phyloP scores from a whole-genome alignment of 2,113 vertebrate genomes.

The Athene noctua region DNA sequence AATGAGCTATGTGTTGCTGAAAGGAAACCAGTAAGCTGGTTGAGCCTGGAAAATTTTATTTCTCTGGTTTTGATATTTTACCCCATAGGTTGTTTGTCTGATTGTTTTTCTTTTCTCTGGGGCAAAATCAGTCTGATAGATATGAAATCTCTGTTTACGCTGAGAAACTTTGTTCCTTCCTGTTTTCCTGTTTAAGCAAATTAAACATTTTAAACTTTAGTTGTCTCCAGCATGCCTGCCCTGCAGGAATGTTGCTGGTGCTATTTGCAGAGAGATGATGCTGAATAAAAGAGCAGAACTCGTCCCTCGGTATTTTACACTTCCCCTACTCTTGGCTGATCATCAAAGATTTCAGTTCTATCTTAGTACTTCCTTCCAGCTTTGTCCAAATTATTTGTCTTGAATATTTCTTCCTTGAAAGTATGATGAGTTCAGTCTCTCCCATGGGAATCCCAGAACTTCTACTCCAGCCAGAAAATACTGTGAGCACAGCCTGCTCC shows the following conservation, averaged over 20 bases:
- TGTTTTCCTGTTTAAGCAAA: slow-evolving; percentile 18
- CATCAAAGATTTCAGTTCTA: slow-evolving; percentile 21
- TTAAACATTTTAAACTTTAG: neutral
- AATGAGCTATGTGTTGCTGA: neutral
- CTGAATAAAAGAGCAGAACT: slow-evolving; percentile 31
- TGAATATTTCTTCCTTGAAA: slow-evolving; percentile 4
- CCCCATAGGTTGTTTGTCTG: neutral
- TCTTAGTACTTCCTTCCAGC: neutral
- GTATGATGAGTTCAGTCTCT: neutral
- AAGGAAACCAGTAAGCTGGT: neutral
- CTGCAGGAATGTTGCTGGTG: slow-evolving; percentile 19
- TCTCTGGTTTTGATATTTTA: neutral
- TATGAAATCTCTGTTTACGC: neutral
- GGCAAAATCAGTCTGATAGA: slow-evolving; percentile 2
- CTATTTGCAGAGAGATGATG: slow-evolving; percentile 35
- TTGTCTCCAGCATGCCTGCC: neutral
- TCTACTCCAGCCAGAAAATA: neutral
- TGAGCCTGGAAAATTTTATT: neutral
- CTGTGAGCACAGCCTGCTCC: neutral
- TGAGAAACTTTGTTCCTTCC: slow-evolving; percentile 7
- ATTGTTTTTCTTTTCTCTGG: neutral
- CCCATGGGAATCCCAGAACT: neutral
- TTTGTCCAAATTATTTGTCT: slow-evolving; percentile 37
- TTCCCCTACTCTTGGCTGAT: slow-evolving; percentile 22
- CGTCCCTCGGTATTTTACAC: neutral